A percentile compares a stretch with the other conserved stretches of the same genome.
phyloP scores from a whole-genome alignment of 2,888 invertebrate genomes.

The Sepioteuthis lessoniana region DNA sequence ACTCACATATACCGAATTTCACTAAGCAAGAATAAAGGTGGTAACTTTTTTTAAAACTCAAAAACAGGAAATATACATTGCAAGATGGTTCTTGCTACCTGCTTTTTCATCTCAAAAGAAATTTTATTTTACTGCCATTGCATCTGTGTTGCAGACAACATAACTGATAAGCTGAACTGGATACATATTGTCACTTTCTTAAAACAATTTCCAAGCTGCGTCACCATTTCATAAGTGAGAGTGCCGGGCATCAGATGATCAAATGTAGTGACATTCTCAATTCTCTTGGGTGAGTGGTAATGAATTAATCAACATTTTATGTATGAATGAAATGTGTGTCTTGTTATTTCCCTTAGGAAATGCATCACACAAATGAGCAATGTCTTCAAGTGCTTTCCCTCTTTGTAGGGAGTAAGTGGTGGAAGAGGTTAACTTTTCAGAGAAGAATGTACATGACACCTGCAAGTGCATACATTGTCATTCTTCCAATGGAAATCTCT shows the following conservation, averaged over 20 bases:
- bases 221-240: neutral
- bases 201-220: neutral
- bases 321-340: neutral
- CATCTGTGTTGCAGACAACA: neutral
- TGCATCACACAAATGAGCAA: neutral
- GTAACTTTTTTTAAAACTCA: too few relatives aligned
- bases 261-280: neutral
- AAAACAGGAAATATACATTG: too few relatives aligned
- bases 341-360: neutral
- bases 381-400: neutral
- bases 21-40: too few relatives aligned
- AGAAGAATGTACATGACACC: neutral
- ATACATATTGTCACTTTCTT: neutral
- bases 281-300: neutral
- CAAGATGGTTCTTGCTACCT: too few relatives aligned
- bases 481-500: neutral
- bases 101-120: neutral
- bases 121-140: neutral
- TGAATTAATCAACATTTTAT: constrained; percentile 33
- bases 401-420: neutral
- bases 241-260: neutral
- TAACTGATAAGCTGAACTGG: neutral
- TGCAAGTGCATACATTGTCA: neutral
- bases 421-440: neutral
- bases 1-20: too few relatives aligned